These are phyloP conservation scores for Drosophila conformis DNA, from an alignment of 2,888 invertebrate genomes.

Conservation along the genomic window DNA sequence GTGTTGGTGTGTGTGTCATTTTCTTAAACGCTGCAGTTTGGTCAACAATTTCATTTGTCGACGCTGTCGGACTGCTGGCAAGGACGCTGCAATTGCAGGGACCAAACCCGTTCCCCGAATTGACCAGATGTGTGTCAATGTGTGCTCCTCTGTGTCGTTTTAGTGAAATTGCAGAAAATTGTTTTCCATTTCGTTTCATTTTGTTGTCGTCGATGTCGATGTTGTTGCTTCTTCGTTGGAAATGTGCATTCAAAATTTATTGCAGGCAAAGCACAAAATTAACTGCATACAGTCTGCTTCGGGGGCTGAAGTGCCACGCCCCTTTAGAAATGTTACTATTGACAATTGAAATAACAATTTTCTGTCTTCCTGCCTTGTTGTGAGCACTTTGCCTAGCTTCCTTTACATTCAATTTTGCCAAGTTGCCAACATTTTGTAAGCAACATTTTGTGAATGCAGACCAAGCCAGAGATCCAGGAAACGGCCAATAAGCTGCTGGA, in stretches of 20 bases:
- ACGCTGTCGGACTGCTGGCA: slow-evolving; percentile 29
- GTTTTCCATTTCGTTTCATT: slow-evolving; percentile 78
- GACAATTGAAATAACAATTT: slow-evolving; percentile 70
- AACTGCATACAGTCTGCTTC: slow-evolving; percentile 61
- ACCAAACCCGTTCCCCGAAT: slow-evolving; percentile 1
- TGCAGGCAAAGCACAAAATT: slow-evolving; percentile 77
- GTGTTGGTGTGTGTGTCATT: slow-evolving; percentile 8
- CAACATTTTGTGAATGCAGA: slow-evolving; percentile 26
- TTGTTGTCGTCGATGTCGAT: slow-evolving; percentile 31
- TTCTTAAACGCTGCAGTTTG: slow-evolving; percentile 75
- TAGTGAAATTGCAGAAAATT: slow-evolving; percentile 79
- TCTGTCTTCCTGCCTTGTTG: slow-evolving; percentile 20
- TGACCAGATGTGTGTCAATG: slow-evolving; percentile 61
- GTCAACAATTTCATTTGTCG: slow-evolving; percentile 71
- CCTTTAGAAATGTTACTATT: slow-evolving; percentile 28
- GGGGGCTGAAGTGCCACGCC: slow-evolving; percentile 26
- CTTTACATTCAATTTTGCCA: slow-evolving; percentile 20
- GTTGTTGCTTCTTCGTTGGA: slow-evolving; percentile 67
- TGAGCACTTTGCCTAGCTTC: slow-evolving; percentile 14
- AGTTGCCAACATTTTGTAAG: slow-evolving; percentile 18
- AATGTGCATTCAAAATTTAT: slow-evolving; percentile 81
- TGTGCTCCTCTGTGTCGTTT: slow-evolving; percentile 60
- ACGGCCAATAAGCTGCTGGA: slow-evolving; percentile 18
- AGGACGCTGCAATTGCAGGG: slow-evolving; percentile 46
- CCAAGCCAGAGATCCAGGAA: slow-evolving; percentile 13